Evolutionary conservation across 1,140 invertebrate genomes (phyloP), one percentile per base, ranked within the genome.

Genomic region (Diploscapter pachys): DNA sequence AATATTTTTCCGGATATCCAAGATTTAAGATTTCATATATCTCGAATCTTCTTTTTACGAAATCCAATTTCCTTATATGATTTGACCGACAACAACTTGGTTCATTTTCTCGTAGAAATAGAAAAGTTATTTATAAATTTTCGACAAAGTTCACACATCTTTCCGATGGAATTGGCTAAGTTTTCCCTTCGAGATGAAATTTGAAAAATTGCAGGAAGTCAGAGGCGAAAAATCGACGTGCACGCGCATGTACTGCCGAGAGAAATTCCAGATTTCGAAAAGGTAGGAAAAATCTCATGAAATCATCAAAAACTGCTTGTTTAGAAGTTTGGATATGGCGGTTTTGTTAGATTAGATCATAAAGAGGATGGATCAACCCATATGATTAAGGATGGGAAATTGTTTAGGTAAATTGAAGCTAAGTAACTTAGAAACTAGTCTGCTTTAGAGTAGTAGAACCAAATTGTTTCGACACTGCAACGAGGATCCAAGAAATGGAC

Each of bases 221-320:
- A 31, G 31, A 31, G 66, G 11, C 75, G 81, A 48, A 90, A 90
- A 81, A 85, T 90, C 13, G 89, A 90, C 80, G 80, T 90, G 4
- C 89, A 90, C 79, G 89, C 87, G 31, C 89, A 90, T 79, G 89
- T 90, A 81, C 81, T 90, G 61, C 89, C 89, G 3, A 82, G 86
- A 67, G 82, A 73, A 51, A 89, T 89, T 87, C 89, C 90, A 4
- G 86, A 90, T 80, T 84, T 90, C 54, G 87, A 86, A 80, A 80
- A 90, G 86, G 89, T 89, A 79, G 13, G 59, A 48, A n/a, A 51
- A 53, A 49, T 59, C 54, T 64, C 8, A 69, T 55, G 31, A 31
- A 31, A 31, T 31, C 31, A 31, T 31, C 31, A 31, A 31, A 31
- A 31, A 31, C 31, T 31, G 31, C 66, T 8, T 65, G 78, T 83